phyloP scores from a whole-genome alignment of 2,113 vertebrate genomes.

The Sylvietta virens region DNA sequence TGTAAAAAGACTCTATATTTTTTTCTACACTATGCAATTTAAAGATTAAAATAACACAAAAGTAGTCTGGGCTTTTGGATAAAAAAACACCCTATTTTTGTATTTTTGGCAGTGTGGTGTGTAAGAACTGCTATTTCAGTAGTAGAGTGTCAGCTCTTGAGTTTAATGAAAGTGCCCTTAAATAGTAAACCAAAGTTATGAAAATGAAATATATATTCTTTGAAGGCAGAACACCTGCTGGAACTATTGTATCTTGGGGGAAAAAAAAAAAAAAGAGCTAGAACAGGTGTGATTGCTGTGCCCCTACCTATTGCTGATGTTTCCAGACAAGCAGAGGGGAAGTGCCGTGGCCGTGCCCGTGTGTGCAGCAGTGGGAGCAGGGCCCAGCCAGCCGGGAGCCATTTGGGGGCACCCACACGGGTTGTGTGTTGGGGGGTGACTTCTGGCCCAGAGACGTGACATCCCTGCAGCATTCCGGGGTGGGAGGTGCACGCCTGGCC shows the following conservation, averaged over 20 bases:
- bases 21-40: background rate
- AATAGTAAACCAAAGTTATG: background rate
- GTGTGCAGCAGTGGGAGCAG: background rate
- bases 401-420: accelerated
- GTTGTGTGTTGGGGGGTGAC: background rate
- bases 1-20: background rate
- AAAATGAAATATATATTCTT: background rate
- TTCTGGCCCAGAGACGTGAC: background rate
- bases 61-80: background rate
- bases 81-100: background rate
- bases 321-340: background rate
- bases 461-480: accelerated
- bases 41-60: background rate
- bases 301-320: background rate
- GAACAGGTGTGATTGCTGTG: background rate
- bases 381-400: background rate
- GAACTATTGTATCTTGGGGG: background rate
- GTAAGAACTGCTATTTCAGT: background rate
- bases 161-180: background rate
- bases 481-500: background rate
- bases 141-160: background rate
- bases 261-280: background rate
- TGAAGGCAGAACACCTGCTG: background rate
- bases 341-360: accelerated
- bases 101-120: background rate